Base-by-base conservation (phyloP, 2,113 vertebrate species). In the Salvelinus namaycush region DNA sequence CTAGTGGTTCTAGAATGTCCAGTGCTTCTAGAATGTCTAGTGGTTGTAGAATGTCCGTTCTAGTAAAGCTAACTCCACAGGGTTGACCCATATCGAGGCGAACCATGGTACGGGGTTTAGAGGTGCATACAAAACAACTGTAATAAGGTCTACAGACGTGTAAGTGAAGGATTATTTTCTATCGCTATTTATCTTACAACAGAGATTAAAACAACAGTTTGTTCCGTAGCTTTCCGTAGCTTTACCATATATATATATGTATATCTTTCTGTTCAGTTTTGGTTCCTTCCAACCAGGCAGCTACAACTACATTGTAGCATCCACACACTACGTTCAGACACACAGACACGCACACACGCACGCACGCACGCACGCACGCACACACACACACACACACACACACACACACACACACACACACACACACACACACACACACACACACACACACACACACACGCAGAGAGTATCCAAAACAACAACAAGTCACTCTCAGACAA, bases 121-220 rank as follows among this genome's bases (percentile, higher is more conserved):
- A 91, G 91, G 92, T 93, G 90, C 84, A 76, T 68, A 71, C 74
- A 8, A 8, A 75, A 92, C 92, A 93, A 94, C 92, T 92, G 85
- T 75, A 62, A 87, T 89, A 88, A 86, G 79, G 82, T 90, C 84
- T 89, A 92, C 79, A 85, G 87, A 91, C 78, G 72, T 11, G 48
- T 51, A 49, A 49, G 11, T 13, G 2, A 89, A 62, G 76, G 44
- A 82, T 82, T 78, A 77, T 51, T 79, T 76, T 82, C 79, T 83
- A 87, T 81, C 72, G 76, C 90, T 89, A 88, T 79, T 70, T 89
- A 88, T 80, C 70, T 88, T 70, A 90, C 90, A 88, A 88, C 76
- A 86, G 79, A 91, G 79, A 87, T 83, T 70, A 83, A 77, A 89
- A 91, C 88, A 78, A 81, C 89, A 84, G 74, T 83, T 88, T 81